These are phyloP conservation scores for Tachina fera DNA, from an alignment of 2,888 invertebrate genomes.

Conservation along the genomic window DNA sequence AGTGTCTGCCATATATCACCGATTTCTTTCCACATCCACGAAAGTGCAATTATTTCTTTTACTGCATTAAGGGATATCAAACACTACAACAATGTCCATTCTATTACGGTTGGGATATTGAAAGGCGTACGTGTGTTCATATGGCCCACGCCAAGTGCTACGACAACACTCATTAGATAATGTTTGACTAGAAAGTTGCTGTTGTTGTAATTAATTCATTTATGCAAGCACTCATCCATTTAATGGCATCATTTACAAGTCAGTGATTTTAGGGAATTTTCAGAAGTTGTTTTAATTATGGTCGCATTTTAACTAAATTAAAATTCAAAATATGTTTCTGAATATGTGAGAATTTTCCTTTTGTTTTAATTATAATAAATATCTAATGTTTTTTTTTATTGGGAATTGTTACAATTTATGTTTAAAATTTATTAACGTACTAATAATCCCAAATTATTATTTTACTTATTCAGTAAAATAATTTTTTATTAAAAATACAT, in stretches of 20 bases:
- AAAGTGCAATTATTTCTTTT: constrained; percentile 81
- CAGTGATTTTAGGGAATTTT: constrained; percentile 2
- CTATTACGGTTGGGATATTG: constrained; percentile 81
- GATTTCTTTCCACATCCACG: constrained; percentile 81
- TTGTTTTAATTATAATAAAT: background rate
- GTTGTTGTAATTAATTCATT: background rate
- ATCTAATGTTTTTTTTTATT: background rate
- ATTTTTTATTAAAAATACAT: too few relatives aligned
- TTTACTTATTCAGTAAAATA: too few relatives aligned
- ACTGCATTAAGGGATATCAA: constrained; percentile 80
- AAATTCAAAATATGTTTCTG: background rate
- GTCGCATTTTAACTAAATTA: too few relatives aligned
- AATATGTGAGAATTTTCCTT: background rate
- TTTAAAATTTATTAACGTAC: too few relatives aligned
- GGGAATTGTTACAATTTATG: too few relatives aligned
- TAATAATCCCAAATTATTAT: too few relatives aligned
- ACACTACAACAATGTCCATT: constrained; percentile 82
- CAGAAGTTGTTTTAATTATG: background rate
- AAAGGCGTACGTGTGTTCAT: constrained; percentile 78
- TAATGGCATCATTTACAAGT: background rate
- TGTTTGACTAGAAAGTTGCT: background rate
- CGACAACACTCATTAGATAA: constrained; percentile 53
- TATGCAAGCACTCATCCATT: background rate
- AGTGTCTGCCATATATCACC: constrained; percentile 77
- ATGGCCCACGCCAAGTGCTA: constrained; percentile 79